Base-by-base conservation (phyloP, 2,113 vertebrate genomes). In the Podarcis muralis region DNA sequence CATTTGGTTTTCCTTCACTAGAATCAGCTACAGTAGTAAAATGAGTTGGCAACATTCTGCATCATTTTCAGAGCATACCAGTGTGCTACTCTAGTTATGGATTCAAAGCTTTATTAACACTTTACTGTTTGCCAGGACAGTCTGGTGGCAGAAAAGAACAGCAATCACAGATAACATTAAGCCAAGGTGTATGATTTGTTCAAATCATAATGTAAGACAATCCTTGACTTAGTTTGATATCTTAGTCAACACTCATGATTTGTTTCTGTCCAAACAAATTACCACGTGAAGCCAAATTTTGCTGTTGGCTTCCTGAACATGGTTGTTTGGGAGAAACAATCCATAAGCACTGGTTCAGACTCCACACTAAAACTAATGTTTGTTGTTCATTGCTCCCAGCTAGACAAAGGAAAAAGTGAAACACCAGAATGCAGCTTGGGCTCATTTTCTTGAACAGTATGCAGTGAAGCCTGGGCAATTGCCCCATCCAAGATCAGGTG, bases 71-170 rank as follows among this genome's bases (percentile, higher is more conserved):
- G 4, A 66, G 69, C 22, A 25, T 71, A 30, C 27, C 69, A 71
- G 69, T 25, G 8, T 71, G 23, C 30, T 30, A 71, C n/a, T 75
- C 15, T 35, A 75, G 77, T 53, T 53, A 53, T 53, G 48, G 48
- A 53, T 12, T 53, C 48, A 53, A 12, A 53, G 48, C 48, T 53
- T 53, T 53, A 53, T 53, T 53, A 53, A 53, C 48, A 53, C 76
- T 88, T 81, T 85, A 68, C 84, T 68, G 87, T 88, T 92, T 95
- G 90, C 72, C 15, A 59, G 82, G 88, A 88, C 43, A 66, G 89
- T 81, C 80, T 72, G 57, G 69, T 8, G 18, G 12, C 78, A 86
- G 88, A 90, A n/a, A 8, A 32, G 11, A 91, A 89, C 89, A 87
- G 81, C 92, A 91, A 81, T 53, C 90, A 90, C 25, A 66, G 6